Evolutionary conservation across 1,140 invertebrate genomes (phyloP).

Genomic region (Diorhabda sublineata): DNA sequence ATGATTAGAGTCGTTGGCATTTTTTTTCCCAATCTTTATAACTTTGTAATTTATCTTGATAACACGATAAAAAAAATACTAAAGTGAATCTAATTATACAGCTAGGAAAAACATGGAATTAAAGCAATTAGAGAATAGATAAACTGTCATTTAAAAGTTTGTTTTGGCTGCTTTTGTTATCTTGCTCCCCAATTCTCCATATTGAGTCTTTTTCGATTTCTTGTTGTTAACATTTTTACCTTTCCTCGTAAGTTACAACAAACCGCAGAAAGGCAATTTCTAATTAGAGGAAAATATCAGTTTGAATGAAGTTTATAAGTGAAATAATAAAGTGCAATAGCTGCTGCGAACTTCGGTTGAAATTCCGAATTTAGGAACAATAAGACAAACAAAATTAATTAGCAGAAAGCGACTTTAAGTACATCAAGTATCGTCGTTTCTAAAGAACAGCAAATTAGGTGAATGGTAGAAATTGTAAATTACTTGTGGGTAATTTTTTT

Average conservation of each 20-base stretch:
- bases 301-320: constrained; percentile 3
- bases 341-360: not conserved
- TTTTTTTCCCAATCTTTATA: not conserved
- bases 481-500: too few species aligned
- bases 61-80: too few species aligned
- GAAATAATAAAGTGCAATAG: not conserved
- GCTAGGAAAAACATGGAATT: too few species aligned
- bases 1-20: constrained; percentile 5
- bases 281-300: not conserved
- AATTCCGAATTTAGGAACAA: not conserved
- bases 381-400: not conserved
- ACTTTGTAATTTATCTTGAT: constrained; percentile 2
- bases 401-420: constrained; percentile 2
- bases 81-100: too few species aligned
- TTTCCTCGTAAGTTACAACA: not conserved
- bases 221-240: too few species aligned
- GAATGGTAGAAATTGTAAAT: not conserved
- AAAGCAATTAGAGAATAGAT: too few species aligned
- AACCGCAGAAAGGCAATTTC: not conserved
- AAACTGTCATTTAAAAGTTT: too few species aligned
- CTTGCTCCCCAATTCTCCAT: too few species aligned
- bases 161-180: too few species aligned
- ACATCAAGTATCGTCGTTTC: not conserved
- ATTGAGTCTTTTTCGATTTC: too few species aligned
- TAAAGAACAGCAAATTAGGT: not conserved